Evolutionary conservation across 2,888 invertebrate genomes (phyloP).

Genomic region (Cataglyphis albicans): DNA sequence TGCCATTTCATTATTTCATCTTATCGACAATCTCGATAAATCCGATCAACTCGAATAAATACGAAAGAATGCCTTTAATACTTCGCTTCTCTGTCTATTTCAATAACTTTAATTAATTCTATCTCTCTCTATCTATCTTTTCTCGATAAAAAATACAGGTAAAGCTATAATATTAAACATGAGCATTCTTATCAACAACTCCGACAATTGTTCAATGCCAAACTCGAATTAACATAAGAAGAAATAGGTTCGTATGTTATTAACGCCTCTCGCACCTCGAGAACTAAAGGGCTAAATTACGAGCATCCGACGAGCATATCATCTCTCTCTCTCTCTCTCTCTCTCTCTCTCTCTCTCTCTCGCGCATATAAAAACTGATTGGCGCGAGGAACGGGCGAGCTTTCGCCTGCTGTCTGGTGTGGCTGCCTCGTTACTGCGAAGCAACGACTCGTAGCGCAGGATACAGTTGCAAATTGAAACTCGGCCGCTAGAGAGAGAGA

Average conservation of each 20-base stretch:
- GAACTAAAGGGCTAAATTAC: constrained; percentile 32
- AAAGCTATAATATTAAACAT: background rate
- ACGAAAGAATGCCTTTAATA: background rate
- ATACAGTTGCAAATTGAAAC: constrained; percentile 74
- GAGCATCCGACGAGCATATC: constrained; percentile 47
- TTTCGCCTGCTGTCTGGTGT: constrained; percentile 44
- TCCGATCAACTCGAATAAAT: background rate
- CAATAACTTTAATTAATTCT: background rate
- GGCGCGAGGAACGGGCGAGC: constrained; percentile 31
- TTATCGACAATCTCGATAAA: constrained; percentile 2
- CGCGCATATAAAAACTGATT: constrained; percentile 41
- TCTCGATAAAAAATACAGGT: background rate
- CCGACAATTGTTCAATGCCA: background rate
- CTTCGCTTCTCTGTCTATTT: background rate
- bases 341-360: background rate
- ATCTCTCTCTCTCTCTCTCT: background rate
- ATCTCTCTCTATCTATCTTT: background rate
- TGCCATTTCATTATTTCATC: background rate
- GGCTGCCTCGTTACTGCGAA: constrained; percentile 63
- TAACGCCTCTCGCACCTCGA: constrained; percentile 27
- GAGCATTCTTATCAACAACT: background rate
- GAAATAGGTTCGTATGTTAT: background rate
- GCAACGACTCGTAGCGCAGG: constrained; percentile 60
- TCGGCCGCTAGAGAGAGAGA: constrained; percentile 32
- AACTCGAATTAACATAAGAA: background rate